A percentile compares a stretch with the other conserved stretches of the same genome.
These are phyloP conservation scores for Esox masquinongy DNA, from an alignment of 2,797 vertebrate genomes.

Conservation along the genomic window DNA sequence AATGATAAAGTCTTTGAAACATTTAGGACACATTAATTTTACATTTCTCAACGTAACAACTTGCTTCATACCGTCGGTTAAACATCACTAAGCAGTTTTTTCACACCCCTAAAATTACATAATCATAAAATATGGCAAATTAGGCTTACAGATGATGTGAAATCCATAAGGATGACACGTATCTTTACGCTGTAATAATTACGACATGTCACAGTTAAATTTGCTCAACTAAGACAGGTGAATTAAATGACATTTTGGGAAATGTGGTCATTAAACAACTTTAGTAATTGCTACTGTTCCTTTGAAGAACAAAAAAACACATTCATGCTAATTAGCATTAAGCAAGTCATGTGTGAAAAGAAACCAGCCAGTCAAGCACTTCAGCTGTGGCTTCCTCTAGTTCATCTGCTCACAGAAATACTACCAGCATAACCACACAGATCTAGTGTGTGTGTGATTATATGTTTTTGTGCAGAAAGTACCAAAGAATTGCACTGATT, in stretches of 20 bases:
- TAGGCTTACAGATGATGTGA: neutral
- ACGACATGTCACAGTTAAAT: neutral
- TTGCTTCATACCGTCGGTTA: too few relatives aligned
- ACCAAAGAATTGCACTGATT: neutral
- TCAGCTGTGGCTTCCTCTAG: neutral
- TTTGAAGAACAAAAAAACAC: neutral
- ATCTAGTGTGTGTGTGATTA: too few relatives aligned
- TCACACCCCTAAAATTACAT: neutral
- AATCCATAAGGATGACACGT: neutral
- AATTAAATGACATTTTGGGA: neutral
- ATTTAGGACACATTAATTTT: too few relatives aligned
- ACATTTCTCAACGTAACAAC: too few relatives aligned
- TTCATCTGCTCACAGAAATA: slow-evolving; percentile 29
- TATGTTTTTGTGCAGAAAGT: neutral
- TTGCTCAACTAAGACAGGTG: neutral
- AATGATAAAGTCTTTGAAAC: too few relatives aligned
- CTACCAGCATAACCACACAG: slow-evolving; percentile 21
- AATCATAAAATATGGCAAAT: neutral
- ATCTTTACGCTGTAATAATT: neutral
- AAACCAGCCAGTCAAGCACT: neutral
- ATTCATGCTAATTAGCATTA: neutral
- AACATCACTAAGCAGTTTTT: too few relatives aligned
- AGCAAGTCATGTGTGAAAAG: neutral
- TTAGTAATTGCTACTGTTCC: neutral
- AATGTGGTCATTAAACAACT: neutral